Evolutionary conservation across 2,888 invertebrate species (phyloP).

Genomic region (Pardosa pseudoannulata): DNA sequence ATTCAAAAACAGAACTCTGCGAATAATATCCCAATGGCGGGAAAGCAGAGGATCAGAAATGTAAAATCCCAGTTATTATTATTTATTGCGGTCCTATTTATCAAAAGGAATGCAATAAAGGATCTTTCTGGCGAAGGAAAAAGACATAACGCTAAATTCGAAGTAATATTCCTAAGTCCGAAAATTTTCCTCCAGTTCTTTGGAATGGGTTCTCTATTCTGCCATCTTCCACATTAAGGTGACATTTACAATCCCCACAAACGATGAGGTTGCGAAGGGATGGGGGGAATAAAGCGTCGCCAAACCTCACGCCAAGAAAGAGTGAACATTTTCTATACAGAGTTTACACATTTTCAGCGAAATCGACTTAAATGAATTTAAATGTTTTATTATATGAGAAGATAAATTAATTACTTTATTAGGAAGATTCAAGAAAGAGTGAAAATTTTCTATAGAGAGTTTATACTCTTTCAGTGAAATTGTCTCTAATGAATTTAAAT

Average conservation of each 20-base stretch:
- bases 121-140: slow-evolving; percentile 29
- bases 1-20: background rate
- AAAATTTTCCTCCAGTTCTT: slow-evolving; percentile 17
- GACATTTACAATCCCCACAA: slow-evolving; percentile 33
- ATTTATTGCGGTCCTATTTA: slow-evolving; percentile 57
- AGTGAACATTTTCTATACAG: background rate
- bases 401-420: no score
- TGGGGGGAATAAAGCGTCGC: background rate
- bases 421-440: no score
- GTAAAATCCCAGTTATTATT: slow-evolving; percentile 63
- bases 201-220: slow-evolving; percentile 45
- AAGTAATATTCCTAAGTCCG: slow-evolving; percentile 52
- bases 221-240: slow-evolving; percentile 32
- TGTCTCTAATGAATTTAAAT: no score
- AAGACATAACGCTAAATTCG: slow-evolving; percentile 32
- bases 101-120: slow-evolving; percentile 45
- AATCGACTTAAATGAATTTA: no score
- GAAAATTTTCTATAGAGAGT: no score
- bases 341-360: no score
- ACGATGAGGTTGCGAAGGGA: background rate
- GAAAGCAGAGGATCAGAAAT: slow-evolving; percentile 8
- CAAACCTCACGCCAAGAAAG: slow-evolving; percentile 24
- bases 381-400: no score
- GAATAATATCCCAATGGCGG: background rate
- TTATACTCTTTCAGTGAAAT: no score